Evolutionary conservation across 1,140 invertebrate species (phyloP), one percentile per base, ranked within the genome.

Genomic region (Nixonia krombeini): DNA sequence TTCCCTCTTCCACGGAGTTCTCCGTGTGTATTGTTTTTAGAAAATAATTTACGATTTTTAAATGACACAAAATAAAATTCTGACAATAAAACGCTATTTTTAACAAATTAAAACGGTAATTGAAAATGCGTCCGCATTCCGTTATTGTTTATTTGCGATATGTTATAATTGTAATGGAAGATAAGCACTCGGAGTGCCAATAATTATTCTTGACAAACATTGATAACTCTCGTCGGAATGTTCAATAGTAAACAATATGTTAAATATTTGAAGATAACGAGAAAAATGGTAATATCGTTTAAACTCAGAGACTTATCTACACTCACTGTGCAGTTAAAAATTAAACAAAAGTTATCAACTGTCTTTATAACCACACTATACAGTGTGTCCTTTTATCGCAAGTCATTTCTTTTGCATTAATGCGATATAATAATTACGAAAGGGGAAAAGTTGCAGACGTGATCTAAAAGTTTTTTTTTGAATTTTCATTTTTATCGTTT

Each of bases 321-420:
- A 21, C 21, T 2, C 21, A 21, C 21, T 21, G 21, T 3, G 21
- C 6, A 21, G 6, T 21, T 6, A 29, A 29, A 29, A 29, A 29
- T 17, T 37, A 38, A 17, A 13, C 31, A 31, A 3, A 5, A 28
- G 37, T 51, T 59, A 38, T 61, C 52, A 29, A 18, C 2, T 28
- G n/a, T n/a, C n/a, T n/a, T n/a, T n/a, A n/a, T n/a, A n/a, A n/a
- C n/a, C n/a, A n/a, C n/a, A n/a, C n/a, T n/a, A n/a, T n/a, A n/a
- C n/a, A n/a, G n/a, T n/a, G n/a, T n/a, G n/a, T n/a, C n/a, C n/a
- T n/a, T n/a, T n/a, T n/a, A n/a, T n/a, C n/a, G n/a, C n/a, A n/a
- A n/a, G n/a, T n/a, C n/a, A n/a, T n/a, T n/a, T n/a, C n/a, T n/a
- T n/a, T n/a, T n/a, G n/a, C n/a, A n/a, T n/a, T n/a, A n/a, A n/a